These are phyloP conservation scores for Camponotus pennsylvanicus DNA, from an alignment of 1,140 invertebrate species.

Conservation along the genomic window DNA sequence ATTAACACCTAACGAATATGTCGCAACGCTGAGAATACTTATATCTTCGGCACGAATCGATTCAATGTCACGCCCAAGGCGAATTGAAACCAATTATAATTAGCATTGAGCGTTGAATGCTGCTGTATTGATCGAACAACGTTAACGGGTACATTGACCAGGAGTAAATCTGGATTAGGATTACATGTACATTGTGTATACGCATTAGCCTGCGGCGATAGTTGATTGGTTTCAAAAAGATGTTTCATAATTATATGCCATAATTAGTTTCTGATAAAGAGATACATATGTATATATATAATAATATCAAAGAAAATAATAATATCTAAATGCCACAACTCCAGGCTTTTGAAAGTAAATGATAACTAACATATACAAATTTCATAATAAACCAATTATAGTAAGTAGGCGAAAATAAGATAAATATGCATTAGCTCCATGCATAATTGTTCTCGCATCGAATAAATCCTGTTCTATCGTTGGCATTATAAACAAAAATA, in stretches of 20 bases:
- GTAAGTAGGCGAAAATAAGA: no score
- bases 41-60: conserved; percentile 12
- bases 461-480: conserved; percentile 8
- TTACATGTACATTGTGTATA: background rate
- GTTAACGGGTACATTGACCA: conserved; percentile 38
- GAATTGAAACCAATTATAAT: conserved; percentile 61
- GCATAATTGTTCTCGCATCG: background rate
- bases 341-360: conserved; percentile 4
- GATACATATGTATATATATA: background rate
- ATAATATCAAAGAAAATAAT: background rate
- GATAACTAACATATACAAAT: background rate
- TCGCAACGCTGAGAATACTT: conserved; percentile 2
- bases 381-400: background rate
- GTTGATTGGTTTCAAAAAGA: conserved; percentile 17
- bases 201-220: background rate
- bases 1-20: background rate
- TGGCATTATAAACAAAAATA: background rate
- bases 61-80: conserved; percentile 40
- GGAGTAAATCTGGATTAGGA: conserved; percentile 48
- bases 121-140: conserved; percentile 39
- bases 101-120: conserved; percentile 32
- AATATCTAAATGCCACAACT: background rate
- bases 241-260: background rate
- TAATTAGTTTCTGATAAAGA: background rate
- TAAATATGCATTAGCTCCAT: background rate